Percentiles rank a stretch among this genome's conserved stretches.
Evolutionary conservation across 2,113 vertebrate species (phyloP).

Genomic region (Sinosuthora webbiana): DNA sequence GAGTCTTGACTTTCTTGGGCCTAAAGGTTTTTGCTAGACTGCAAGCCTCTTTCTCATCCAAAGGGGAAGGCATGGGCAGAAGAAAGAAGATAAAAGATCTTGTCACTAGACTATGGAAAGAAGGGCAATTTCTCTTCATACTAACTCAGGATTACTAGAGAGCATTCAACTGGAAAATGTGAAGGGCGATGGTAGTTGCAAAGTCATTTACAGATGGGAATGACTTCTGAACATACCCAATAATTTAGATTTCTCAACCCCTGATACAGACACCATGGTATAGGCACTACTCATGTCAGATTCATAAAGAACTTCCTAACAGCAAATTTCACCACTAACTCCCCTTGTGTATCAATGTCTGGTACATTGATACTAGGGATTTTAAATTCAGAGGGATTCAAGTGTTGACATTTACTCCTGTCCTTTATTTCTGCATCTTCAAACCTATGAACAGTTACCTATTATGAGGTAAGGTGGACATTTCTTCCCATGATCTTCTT

Average conservation of each 20-base stretch:
- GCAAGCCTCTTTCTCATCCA: not conserved
- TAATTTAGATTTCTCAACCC: not conserved
- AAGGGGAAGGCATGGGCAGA: not conserved
- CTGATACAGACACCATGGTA: not conserved
- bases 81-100: not conserved
- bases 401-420: not conserved
- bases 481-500: not conserved
- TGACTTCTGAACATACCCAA: not conserved
- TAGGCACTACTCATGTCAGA: not conserved
- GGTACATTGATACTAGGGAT: not conserved
- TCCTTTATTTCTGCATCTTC: not conserved
- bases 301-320: not conserved
- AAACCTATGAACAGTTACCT: not conserved
- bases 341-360: not conserved
- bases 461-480: not conserved
- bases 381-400: not conserved
- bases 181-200: not conserved
- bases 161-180: not conserved
- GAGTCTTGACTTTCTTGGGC: not conserved
- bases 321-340: not conserved
- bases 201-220: not conserved
- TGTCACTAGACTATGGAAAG: not conserved
- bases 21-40: not conserved
- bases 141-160: not conserved
- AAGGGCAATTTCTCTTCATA: not conserved